phyloP scores from a whole-genome alignment of 2,888 invertebrate species.

The Coleophora flavipennella region DNA sequence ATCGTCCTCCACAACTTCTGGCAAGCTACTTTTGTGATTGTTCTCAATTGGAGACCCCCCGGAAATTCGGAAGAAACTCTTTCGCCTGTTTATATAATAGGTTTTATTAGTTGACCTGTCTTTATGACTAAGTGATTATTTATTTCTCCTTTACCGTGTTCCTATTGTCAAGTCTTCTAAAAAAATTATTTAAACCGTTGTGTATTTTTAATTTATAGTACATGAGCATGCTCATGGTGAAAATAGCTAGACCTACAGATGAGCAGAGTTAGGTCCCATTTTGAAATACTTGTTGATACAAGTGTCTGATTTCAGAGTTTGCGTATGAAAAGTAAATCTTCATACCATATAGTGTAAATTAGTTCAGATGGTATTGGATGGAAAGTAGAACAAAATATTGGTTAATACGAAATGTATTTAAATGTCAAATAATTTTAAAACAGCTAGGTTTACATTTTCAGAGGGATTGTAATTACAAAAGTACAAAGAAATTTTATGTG shows the following conservation, averaged over 20 bases:
- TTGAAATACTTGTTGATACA: constrained; percentile 11
- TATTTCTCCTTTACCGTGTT: no score
- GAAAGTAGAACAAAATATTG: constrained; percentile 52
- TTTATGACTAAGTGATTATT: no score
- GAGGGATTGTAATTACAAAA: constrained; percentile 51
- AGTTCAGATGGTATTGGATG: constrained; percentile 49
- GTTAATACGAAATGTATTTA: constrained; percentile 41
- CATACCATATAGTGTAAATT: constrained; percentile 46
- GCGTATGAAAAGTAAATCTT: constrained; percentile 38
- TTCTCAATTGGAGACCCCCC: no score
- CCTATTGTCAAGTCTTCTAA: no score
- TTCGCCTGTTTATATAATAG: no score
- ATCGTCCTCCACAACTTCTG: no score
- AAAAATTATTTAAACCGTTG: no score
- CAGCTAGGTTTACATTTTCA: constrained; percentile 47
- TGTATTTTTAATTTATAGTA: no score
- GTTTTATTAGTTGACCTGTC: no score
- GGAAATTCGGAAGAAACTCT: no score
- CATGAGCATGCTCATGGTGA: no score
- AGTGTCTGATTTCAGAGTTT: constrained; percentile 31
- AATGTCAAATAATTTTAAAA: constrained; percentile 45
- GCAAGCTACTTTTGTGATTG: no score
- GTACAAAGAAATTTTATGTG: constrained; percentile 58
- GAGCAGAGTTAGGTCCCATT: constrained; percentile 25
- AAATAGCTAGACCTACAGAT: neutral